Percentiles rank a stretch among this genome's conserved stretches.
These are phyloP conservation scores for Plutella xylostella DNA, from an alignment of 2,888 invertebrate genomes.

Conservation along the genomic window DNA sequence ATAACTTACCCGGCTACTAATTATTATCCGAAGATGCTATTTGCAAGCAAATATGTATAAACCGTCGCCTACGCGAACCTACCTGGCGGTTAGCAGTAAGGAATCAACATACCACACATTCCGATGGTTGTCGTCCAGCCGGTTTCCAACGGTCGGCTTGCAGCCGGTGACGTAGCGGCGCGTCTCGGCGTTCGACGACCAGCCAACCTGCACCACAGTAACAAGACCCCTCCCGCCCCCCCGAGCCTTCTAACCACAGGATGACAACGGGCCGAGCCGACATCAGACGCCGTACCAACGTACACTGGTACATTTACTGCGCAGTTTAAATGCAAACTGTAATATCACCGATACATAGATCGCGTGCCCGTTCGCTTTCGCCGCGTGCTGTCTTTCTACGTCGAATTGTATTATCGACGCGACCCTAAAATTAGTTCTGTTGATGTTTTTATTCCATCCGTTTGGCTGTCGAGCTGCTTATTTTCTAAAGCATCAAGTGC, in stretches of 20 bases:
- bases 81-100: slow-evolving; percentile 27
- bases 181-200: slow-evolving; percentile 40
- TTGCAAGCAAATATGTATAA: background rate
- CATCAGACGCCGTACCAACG: slow-evolving; percentile 22
- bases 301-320: slow-evolving; percentile 29
- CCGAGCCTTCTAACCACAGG: slow-evolving; percentile 17
- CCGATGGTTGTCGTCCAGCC: slow-evolving; percentile 61
- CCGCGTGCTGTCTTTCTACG: slow-evolving; percentile 27
- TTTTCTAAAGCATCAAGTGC: too few relatives aligned
- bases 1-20: background rate
- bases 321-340: slow-evolving; percentile 27
- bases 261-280: slow-evolving; percentile 20
- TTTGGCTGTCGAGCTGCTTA: too few relatives aligned
- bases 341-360: slow-evolving; percentile 22
- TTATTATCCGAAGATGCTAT: background rate
- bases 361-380: slow-evolving; percentile 26
- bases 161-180: slow-evolving; percentile 44
- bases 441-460: slow-evolving; percentile 1
- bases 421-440: slow-evolving; percentile 19
- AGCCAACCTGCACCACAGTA: slow-evolving; percentile 22
- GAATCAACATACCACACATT: slow-evolving; percentile 56
- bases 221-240: slow-evolving; percentile 23
- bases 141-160: slow-evolving; percentile 44
- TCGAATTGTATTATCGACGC: slow-evolving; percentile 23
- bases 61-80: slow-evolving; percentile 5